Base-by-base conservation (phyloP, 92 coral and sea anemone genomes). In the Bergia puertoricense region DNA sequence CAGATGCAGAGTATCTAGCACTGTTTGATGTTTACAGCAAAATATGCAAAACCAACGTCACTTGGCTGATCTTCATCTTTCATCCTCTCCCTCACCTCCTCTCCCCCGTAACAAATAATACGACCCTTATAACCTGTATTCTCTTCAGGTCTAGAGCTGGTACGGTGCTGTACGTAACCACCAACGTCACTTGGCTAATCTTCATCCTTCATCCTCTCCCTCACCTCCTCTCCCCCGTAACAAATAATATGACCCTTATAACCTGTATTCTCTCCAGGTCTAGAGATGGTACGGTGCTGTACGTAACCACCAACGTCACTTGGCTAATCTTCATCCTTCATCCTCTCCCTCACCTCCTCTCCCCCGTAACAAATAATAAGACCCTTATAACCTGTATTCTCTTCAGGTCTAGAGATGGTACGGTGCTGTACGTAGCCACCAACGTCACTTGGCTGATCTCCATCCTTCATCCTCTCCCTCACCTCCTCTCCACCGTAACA, bases 211-310 rank as follows among this genome's bases (percentile, higher is more conserved):
- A 95, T 54, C 11, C 9, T 0, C 9, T 11, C 54, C 54, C 54
- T 48, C 54, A n/a, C n/a, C n/a, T n/a, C n/a, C n/a, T n/a, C n/a
- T n/a, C n/a, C n/a, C n/a, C n/a, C n/a, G n/a, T n/a, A n/a, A n/a
- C n/a, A 10, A 46, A 5, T 46, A 46, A 4, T 5, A 46, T 5
- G 51, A 4, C 5, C 59, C 16, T 62, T 62, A 62, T 62, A 23
- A 3, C 69, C 30, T 62, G 38, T 57, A 18, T 23, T 36, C 18
- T 3, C 46, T 69, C 1, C 93, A 96, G 98, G 84, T 54, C 93
- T 44, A 93, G 98, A n/a, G 96, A 98, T 3, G 98, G 94, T 65
- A 94, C 98, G 20, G 98, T 96, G 18, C 74, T 96, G 23, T 91
- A 97, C 66, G 88, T 96, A 56, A 95, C 98, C 6, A 77, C 92